Evolutionary conservation across 2,113 vertebrate genomes (phyloP).

Genomic region (Paralichthys olivaceus): DNA sequence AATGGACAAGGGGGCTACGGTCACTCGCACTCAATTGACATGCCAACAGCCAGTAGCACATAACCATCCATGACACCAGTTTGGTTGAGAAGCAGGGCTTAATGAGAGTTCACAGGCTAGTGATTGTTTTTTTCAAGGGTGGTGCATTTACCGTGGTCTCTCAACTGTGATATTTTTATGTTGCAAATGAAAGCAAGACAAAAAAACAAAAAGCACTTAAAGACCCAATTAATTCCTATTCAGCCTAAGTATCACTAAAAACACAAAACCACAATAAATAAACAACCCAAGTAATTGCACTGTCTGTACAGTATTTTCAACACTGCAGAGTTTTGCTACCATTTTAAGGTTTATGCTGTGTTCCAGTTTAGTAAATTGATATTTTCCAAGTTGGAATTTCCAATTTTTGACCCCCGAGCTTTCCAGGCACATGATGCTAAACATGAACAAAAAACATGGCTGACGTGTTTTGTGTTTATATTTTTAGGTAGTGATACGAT

Average conservation of each 20-base stretch:
- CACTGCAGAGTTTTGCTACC: not conserved
- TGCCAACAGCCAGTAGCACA: not conserved
- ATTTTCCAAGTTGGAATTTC: no score
- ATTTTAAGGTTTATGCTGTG: no score
- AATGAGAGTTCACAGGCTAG: constrained; percentile 25
- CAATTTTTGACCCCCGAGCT: not conserved
- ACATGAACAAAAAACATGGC: not conserved
- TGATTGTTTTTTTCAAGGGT: constrained; percentile 4
- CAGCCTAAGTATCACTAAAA: not conserved
- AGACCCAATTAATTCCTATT: not conserved
- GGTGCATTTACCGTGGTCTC: not conserved
- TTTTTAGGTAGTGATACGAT: not conserved
- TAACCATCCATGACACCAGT: not conserved
- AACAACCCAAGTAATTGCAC: no score
- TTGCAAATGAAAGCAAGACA: not conserved
- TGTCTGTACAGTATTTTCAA: not conserved
- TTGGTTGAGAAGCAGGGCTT: not conserved
- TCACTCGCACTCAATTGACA: constrained; percentile 38
- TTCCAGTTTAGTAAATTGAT: no score
- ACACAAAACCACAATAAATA: not conserved
- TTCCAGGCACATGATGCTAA: not conserved
- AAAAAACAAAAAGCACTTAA: not conserved
- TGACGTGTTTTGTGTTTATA: not conserved
- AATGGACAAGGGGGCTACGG: constrained; percentile 48
- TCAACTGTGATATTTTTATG: not conserved